Conservation (phyloP, 1,140 invertebrate species). For the Brachionus paranguensis region DNA sequence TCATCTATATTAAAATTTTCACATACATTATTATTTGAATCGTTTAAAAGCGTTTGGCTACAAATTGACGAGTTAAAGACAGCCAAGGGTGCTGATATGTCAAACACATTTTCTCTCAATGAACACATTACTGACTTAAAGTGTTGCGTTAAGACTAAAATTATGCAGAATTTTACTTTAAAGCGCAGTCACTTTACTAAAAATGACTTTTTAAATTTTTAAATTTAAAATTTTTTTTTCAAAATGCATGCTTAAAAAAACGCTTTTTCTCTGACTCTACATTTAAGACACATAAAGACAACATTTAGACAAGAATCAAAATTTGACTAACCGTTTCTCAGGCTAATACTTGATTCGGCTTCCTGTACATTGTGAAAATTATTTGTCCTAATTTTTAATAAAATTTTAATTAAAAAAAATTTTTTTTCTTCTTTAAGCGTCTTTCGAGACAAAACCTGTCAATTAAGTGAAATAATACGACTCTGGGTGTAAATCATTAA, state of each 20-base stretch:
- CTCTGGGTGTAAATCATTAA: too few relatives aligned
- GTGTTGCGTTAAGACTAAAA: neutral
- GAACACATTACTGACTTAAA: neutral
- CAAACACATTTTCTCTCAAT: neutral
- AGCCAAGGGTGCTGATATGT: conserved; percentile 5
- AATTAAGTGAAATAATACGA: too few relatives aligned
- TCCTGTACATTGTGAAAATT: neutral
- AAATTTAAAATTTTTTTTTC: neutral
- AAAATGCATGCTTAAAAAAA: neutral
- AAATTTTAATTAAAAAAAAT: neutral
- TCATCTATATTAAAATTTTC: neutral
- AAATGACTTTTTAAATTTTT: neutral
- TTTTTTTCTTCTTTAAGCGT: neutral
- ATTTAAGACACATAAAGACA: neutral
- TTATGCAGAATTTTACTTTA: neutral
- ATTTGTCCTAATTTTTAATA: neutral
- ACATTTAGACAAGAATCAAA: neutral
- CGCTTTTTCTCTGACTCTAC: neutral
- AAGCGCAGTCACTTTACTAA: neutral
- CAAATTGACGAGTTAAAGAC: conserved; percentile 16
- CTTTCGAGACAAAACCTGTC: too few relatives aligned
- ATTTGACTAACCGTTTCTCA: conserved; percentile 11
- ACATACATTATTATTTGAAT: conserved; percentile 29
- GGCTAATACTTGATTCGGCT: neutral
- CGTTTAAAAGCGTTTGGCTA: neutral